Evolutionary conservation across 2,888 invertebrate species (phyloP).

Genomic region (Cheilosia variabilis): DNA sequence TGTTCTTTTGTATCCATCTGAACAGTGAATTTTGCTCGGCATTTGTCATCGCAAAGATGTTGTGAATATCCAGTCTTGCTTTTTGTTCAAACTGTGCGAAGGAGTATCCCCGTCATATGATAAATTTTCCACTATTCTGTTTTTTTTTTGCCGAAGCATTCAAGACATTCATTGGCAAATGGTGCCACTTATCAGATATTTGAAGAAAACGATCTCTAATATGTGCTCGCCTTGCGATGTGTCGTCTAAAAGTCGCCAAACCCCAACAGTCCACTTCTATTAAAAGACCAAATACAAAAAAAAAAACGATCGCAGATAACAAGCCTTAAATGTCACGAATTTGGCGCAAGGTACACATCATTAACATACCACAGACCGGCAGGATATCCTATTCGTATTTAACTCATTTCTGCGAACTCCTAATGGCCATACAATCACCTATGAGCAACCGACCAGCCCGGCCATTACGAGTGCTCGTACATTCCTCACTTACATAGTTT

Average conservation of each 20-base stretch:
- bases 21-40: too few relatives aligned
- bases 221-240: not conserved
- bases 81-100: too few relatives aligned
- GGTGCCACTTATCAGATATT: too few relatives aligned
- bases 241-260: conserved; percentile 36
- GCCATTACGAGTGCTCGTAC: conserved; percentile 21
- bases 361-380: conserved; percentile 69
- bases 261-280: conserved; percentile 1
- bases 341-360: conserved; percentile 71
- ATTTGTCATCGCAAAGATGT: too few relatives aligned
- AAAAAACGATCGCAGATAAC: conserved; percentile 66
- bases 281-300: conserved; percentile 15
- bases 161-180: too few relatives aligned
- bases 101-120: too few relatives aligned
- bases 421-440: conserved; percentile 61
- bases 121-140: too few relatives aligned
- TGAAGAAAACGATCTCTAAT: too few relatives aligned
- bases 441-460: not conserved
- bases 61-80: too few relatives aligned
- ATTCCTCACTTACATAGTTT: conserved; percentile 71
- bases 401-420: conserved; percentile 72
- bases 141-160: too few relatives aligned
- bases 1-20: too few relatives aligned
- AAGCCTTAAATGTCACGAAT: conserved; percentile 70
- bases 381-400: conserved; percentile 67